phyloP scores from a whole-genome alignment of 2,113 vertebrate species.

The Rafetus swinhoei region DNA sequence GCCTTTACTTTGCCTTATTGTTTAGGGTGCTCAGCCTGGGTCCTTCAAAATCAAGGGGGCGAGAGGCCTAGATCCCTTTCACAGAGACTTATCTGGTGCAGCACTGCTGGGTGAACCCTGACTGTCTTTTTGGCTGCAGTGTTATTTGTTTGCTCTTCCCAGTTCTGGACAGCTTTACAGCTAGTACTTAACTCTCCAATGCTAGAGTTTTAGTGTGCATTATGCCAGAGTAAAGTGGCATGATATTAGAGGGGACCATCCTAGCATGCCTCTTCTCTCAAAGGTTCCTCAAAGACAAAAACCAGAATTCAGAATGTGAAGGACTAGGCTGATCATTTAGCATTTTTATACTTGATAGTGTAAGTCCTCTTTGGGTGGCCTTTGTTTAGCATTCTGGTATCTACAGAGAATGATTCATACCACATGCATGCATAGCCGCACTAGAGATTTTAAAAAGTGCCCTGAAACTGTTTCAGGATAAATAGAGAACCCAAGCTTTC shows the following conservation, averaged over 20 bases:
- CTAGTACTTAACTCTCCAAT: background rate
- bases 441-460: conserved; percentile 27
- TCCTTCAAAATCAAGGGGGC: background rate
- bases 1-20: background rate
- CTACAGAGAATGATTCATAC: background rate
- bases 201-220: too few species aligned
- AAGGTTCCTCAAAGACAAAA: background rate
- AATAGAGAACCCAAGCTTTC: conserved; percentile 27
- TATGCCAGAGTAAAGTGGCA: too few species aligned
- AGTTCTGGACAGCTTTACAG: background rate
- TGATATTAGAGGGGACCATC: background rate
- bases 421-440: background rate
- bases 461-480: conserved; percentile 35
- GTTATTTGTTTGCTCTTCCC: background rate
- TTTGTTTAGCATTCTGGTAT: conserved; percentile 39
- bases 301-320: background rate
- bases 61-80: background rate
- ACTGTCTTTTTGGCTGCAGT: background rate
- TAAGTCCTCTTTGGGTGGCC: conserved; percentile 40
- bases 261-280: background rate
- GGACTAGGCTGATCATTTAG: background rate
- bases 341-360: background rate
- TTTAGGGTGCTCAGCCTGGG: background rate
- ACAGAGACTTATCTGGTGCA: background rate
- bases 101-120: background rate